A percentile compares a stretch with the other conserved stretches of the same genome.
Evolutionary conservation across 2,888 invertebrate species (phyloP).

Genomic region (Drosophila subsilvestris): DNA sequence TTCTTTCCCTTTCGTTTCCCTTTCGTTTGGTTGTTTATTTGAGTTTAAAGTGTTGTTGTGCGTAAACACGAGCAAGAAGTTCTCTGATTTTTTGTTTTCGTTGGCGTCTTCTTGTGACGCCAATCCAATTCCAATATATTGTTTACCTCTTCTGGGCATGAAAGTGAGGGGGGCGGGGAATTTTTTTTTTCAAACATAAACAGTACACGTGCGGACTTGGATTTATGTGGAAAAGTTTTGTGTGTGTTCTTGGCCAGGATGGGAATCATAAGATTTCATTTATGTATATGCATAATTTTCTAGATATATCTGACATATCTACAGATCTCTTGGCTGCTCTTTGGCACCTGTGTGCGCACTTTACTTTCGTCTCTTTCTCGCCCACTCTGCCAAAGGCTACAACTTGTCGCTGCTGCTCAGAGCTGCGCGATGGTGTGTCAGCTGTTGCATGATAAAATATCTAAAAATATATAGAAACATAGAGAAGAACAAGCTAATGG

Average conservation of each 20-base stretch:
- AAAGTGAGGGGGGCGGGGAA: constrained; percentile 23
- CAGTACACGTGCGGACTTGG: constrained; percentile 65
- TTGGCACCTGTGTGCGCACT: constrained; percentile 21
- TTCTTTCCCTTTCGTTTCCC: constrained; percentile 4
- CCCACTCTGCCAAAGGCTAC: constrained; percentile 13
- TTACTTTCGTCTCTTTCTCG: constrained; percentile 15
- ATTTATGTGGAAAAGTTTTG: constrained; percentile 45
- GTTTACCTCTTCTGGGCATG: constrained; percentile 58
- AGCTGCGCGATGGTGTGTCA: constrained; percentile 46
- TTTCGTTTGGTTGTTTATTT: constrained; percentile 56
- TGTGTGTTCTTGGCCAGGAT: constrained; percentile 10
- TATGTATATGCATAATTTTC: constrained; percentile 4
- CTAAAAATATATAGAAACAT: constrained; percentile 67
- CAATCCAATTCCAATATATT: constrained; percentile 45
- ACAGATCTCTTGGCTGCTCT: constrained; percentile 18
- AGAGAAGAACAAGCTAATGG: constrained; percentile 45
- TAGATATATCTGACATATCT: constrained; percentile 13
- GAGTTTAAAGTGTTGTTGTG: constrained; percentile 61
- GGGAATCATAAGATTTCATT: constrained; percentile 30
- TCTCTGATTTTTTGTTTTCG: constrained; percentile 48
- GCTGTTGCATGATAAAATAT: constrained; percentile 79
- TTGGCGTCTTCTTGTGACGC: constrained; percentile 66
- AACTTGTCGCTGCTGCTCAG: constrained; percentile 41
- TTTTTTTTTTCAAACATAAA: constrained; percentile 52
- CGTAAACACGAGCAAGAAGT: constrained; percentile 19